Conservation (phyloP, 2,888 invertebrate genomes). For the Drosophila siamana region DNA sequence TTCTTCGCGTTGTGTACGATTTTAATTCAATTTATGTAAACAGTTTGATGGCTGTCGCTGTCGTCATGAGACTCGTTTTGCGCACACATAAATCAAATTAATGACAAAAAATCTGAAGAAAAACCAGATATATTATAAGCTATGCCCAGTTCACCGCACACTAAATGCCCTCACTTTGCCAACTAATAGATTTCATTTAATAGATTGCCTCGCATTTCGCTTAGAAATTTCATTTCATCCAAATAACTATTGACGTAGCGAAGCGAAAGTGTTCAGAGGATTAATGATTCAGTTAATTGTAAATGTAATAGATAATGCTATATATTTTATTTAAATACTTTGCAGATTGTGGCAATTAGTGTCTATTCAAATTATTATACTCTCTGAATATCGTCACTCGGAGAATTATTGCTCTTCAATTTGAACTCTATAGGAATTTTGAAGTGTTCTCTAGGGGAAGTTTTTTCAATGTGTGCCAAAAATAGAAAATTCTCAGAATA, state of each 20-base stretch:
- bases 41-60: slow-evolving; percentile 69
- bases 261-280: background rate
- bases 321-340: no score
- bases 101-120: slow-evolving; percentile 59
- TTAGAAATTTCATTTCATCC: background rate
- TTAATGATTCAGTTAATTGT: background rate
- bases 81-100: slow-evolving; percentile 74
- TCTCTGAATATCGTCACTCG: background rate
- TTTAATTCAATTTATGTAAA: slow-evolving; percentile 81
- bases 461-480: background rate
- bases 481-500: background rate
- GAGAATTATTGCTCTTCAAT: background rate
- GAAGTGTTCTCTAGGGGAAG: background rate
- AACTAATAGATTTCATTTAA: background rate
- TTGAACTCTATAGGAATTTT: background rate
- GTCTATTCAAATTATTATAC: background rate
- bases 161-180: background rate
- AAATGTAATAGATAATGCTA: no score
- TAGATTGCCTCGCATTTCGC: background rate
- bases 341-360: no score
- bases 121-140: background rate
- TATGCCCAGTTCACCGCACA: background rate
- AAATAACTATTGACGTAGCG: no score
- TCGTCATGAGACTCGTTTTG: slow-evolving; percentile 60
- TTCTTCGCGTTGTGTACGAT: slow-evolving; percentile 37